These are phyloP conservation scores for Petrocephalus schoutedeni DNA, from an alignment of 2,797 vertebrate genomes.

Conservation along the genomic window DNA sequence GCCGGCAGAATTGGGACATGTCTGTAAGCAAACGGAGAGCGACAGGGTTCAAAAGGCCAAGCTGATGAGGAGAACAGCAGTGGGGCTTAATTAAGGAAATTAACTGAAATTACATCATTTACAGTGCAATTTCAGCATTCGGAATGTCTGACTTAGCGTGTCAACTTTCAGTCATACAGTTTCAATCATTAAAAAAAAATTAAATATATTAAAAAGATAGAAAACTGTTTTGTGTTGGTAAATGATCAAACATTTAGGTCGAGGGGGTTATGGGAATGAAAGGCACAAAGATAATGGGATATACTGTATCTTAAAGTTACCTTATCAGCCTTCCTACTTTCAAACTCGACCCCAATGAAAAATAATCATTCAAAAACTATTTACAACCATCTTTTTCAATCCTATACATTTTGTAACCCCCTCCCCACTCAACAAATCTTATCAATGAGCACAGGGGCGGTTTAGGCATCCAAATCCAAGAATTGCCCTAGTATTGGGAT, in stretches of 20 bases:
- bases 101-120: not conserved
- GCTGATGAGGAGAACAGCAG: not conserved
- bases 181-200: not conserved
- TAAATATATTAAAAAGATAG: not conserved
- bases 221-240: not conserved
- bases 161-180: not conserved
- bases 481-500: not conserved
- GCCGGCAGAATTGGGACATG: not conserved
- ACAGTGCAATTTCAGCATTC: not conserved
- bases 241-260: not conserved
- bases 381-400: not conserved
- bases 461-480: not conserved
- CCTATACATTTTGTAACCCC: not conserved
- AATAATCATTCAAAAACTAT: not conserved
- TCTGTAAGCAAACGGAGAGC: not conserved
- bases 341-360: not conserved
- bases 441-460: not conserved
- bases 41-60: not conserved
- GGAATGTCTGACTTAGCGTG: not conserved
- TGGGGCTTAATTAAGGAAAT: not conserved
- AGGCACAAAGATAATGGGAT: not conserved
- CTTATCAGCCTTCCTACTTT: not conserved
- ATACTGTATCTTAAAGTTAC: not conserved
- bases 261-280: not conserved
- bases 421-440: not conserved